These are phyloP conservation scores for Trachops cirrhosus DNA, from an alignment of 2,797 vertebrate species.

Conservation along the genomic window DNA sequence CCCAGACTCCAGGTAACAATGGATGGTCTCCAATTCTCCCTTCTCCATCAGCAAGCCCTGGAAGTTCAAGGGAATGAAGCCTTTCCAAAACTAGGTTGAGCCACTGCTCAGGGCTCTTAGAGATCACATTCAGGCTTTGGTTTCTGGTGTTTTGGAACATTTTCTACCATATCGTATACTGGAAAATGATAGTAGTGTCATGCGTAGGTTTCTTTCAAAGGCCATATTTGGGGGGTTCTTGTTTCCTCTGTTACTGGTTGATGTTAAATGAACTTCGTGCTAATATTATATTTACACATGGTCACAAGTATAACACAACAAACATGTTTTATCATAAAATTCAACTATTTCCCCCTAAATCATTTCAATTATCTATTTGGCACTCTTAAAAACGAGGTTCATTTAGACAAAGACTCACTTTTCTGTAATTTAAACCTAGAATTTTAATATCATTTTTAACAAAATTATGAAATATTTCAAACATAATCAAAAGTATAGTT, in stretches of 20 bases:
- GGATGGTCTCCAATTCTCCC: background rate
- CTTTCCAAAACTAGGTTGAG: background rate
- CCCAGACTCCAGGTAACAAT: background rate
- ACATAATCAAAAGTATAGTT: background rate
- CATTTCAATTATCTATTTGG: background rate
- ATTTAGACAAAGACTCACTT: background rate
- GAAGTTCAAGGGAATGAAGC: background rate
- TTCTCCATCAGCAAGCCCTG: background rate
- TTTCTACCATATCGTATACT: background rate
- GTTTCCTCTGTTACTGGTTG: background rate
- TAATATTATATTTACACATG: background rate
- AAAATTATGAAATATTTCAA: background rate
- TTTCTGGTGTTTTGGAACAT: background rate
- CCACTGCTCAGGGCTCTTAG: background rate
- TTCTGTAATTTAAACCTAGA: background rate
- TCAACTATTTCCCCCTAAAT: background rate
- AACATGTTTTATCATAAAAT: background rate
- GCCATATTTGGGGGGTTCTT: background rate
- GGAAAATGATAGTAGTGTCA: background rate
- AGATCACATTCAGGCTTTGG: slow-evolving; percentile 22
- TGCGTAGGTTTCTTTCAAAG: background rate
- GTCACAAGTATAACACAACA: background rate
- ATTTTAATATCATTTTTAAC: background rate
- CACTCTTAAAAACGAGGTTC: background rate
- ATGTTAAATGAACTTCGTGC: background rate